These are phyloP conservation scores for Rhodophaea formosa DNA, from an alignment of 2,888 invertebrate species.

Conservation along the genomic window DNA sequence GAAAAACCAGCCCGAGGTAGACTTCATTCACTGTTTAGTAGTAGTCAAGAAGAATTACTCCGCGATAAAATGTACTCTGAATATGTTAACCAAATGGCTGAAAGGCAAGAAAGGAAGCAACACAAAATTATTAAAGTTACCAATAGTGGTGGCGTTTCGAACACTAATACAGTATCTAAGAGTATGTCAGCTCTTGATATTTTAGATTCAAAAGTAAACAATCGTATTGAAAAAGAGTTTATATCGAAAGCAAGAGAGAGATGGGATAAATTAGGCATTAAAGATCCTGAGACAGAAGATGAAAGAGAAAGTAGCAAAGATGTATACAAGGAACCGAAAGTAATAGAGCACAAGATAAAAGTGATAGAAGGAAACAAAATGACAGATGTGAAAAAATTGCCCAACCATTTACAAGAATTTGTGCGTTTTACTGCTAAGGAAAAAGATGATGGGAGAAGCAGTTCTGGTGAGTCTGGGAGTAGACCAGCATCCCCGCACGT, in stretches of 20 bases:
- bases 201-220: constrained; percentile 67
- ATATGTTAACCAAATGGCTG: constrained; percentile 89
- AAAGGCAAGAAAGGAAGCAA: constrained; percentile 88
- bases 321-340: constrained; percentile 65
- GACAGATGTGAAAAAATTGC: constrained; percentile 84
- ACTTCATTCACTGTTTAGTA: constrained; percentile 67
- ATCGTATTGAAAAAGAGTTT: constrained; percentile 87
- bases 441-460: constrained; percentile 77
- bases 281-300: constrained; percentile 84
- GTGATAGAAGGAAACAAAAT: constrained; percentile 84
- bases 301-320: constrained; percentile 65
- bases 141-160: constrained; percentile 61
- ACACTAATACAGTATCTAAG: constrained; percentile 51
- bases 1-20: constrained; percentile 44
- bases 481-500: constrained; percentile 72
- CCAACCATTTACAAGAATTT: constrained; percentile 90
- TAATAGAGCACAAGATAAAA: constrained; percentile 78
- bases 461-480: constrained; percentile 70
- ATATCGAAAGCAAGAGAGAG: constrained; percentile 88
- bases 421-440: constrained; percentile 82
- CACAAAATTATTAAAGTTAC: constrained; percentile 91
- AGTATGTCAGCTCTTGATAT: constrained; percentile 60
- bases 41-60: constrained; percentile 87
- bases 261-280: constrained; percentile 85
- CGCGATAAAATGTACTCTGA: constrained; percentile 92